phyloP scores from a whole-genome alignment of 2,888 invertebrate species.

The Coenonympha glycerion region DNA sequence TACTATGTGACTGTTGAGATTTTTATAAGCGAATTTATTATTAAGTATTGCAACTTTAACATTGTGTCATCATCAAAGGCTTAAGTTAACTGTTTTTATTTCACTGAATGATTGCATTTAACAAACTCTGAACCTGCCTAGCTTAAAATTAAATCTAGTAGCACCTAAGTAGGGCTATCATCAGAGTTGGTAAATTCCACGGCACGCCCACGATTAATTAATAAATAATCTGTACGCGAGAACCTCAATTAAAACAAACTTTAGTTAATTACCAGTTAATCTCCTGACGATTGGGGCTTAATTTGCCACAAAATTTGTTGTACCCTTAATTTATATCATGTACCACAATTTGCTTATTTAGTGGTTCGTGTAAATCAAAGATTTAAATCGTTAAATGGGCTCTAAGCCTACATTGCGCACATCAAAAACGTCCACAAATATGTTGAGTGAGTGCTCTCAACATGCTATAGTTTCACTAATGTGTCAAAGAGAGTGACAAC shows the following conservation, averaged over 20 bases:
- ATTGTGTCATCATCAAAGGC: too few species aligned
- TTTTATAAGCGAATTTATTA: too few species aligned
- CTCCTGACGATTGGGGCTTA: slow-evolving; percentile 17
- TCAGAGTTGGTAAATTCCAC: not conserved
- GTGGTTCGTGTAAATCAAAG: not conserved
- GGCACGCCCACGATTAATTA: slow-evolving; percentile 15
- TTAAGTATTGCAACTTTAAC: too few species aligned
- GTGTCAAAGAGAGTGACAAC: too few species aligned
- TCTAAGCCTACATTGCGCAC: too few species aligned
- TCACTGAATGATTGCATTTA: too few species aligned
- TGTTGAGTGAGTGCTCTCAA: too few species aligned
- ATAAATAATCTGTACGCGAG: slow-evolving; percentile 16
- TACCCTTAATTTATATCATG: slow-evolving; percentile 12
- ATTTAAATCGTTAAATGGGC: too few species aligned
- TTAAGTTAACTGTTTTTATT: too few species aligned
- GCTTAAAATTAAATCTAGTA: not conserved
- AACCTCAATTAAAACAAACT: slow-evolving; percentile 22
- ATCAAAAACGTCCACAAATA: too few species aligned
- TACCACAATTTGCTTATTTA: not conserved
- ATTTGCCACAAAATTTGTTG: slow-evolving; percentile 25
- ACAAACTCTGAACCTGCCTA: not conserved
- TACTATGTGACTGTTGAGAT: too few species aligned
- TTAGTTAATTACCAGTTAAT: slow-evolving; percentile 20
- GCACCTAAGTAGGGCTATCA: not conserved
- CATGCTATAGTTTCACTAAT: too few species aligned